Conservation (phyloP, 2,888 invertebrate genomes). For the Tyria jacobaeae region DNA sequence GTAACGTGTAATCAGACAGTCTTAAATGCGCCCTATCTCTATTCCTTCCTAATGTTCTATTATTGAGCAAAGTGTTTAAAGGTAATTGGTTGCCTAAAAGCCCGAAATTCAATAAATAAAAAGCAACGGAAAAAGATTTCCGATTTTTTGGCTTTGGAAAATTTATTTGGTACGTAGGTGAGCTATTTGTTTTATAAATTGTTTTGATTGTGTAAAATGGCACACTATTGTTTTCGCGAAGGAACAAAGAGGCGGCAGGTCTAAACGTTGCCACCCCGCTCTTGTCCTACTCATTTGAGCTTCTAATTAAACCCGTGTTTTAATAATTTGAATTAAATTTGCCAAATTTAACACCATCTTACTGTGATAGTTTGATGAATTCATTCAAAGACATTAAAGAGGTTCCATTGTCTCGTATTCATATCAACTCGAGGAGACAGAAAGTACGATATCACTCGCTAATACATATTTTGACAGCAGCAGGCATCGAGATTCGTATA, state of each 20-base stretch:
- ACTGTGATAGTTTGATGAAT: neutral
- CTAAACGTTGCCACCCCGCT: conserved; percentile 15
- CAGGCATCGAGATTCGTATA: too few species aligned
- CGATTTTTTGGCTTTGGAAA: too few species aligned
- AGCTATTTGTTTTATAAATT: too few species aligned
- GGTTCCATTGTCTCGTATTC: neutral
- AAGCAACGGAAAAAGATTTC: too few species aligned
- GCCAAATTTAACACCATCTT: neutral
- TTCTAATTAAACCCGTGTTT: conserved; percentile 49
- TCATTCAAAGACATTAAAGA: neutral
- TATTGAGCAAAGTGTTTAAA: too few species aligned
- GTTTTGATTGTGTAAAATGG: conserved; percentile 37
- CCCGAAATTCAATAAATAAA: too few species aligned
- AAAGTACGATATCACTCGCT: neutral
- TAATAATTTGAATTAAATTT: conserved; percentile 15
- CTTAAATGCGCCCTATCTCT: too few species aligned
- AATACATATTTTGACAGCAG: too few species aligned
- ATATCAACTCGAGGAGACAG: neutral
- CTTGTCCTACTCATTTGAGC: conserved; percentile 18
- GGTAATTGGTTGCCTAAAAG: too few species aligned
- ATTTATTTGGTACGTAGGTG: conserved; percentile 10
- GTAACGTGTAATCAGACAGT: too few species aligned
- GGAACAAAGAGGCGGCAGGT: conserved; percentile 33
- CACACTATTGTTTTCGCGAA: conserved; percentile 32
- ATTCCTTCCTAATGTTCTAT: too few species aligned